Conservation (phyloP, 2,888 invertebrate genomes). For the Disparrhopalites patrizii region DNA sequence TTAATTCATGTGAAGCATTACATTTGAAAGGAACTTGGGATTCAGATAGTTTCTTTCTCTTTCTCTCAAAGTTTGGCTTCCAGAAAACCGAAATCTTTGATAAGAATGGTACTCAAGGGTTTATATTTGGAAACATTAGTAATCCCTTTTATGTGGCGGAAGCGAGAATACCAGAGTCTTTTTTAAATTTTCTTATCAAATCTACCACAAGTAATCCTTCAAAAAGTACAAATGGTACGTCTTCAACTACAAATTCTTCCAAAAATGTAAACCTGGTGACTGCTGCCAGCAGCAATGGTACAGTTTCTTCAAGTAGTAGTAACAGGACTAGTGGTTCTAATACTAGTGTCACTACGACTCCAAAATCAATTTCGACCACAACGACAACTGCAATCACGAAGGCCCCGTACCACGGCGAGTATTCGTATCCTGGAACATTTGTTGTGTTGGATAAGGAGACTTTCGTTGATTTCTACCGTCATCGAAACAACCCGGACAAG, state of each 20-base stretch:
- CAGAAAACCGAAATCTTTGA: slow-evolving; percentile 87
- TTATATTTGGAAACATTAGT: slow-evolving; percentile 93
- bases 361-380: slow-evolving; percentile 13
- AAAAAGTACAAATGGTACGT: slow-evolving; percentile 8
- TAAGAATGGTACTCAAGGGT: slow-evolving; percentile 77
- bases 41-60: slow-evolving; percentile 76
- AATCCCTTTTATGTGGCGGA: slow-evolving; percentile 26
- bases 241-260: neutral
- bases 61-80: slow-evolving; percentile 92
- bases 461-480: slow-evolving; percentile 86
- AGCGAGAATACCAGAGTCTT: neutral
- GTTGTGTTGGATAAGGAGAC: slow-evolving; percentile 85
- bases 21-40: slow-evolving; percentile 64
- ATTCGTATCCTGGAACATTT: slow-evolving; percentile 62
- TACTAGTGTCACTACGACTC: slow-evolving; percentile 11
- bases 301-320: neutral
- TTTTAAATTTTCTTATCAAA: neutral
- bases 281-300: neutral
- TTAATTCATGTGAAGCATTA: slow-evolving; percentile 49
- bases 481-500: slow-evolving; percentile 62
- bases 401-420: slow-evolving; percentile 1
- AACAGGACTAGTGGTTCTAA: neutral
- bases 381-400: slow-evolving; percentile 25
- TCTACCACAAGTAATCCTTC: neutral
- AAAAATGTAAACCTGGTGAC: no score